Evolutionary conservation across 2,113 vertebrate species (phyloP), one percentile per base, ranked within the genome.

Genomic region (Nerophis lumbriciformis): DNA sequence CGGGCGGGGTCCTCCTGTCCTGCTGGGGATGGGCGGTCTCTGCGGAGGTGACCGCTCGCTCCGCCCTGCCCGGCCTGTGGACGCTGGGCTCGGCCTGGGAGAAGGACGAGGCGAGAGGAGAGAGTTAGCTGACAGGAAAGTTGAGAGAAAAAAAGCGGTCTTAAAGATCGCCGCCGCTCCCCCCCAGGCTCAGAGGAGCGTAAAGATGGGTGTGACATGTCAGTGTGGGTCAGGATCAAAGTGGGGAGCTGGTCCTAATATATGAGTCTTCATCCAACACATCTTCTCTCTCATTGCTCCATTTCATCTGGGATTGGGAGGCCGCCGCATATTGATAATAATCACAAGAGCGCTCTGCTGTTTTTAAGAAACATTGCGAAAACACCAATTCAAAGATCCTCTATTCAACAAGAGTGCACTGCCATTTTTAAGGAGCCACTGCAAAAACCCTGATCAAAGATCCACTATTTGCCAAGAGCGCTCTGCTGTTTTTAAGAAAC

Each of bases 191-290:
- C 68, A 71, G 73, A 3, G 0, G 71, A 76, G 66, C 53, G 63
- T 73, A 79, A 74, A 72, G 80, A 69, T 80, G 80, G 76, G 65
- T 72, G 78, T 71, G 75, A 84, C 76, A 52, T 77, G 82, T 85
- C 85, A 76, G 65, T 70, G 72, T 59, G 70, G 73, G 82, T 85
- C 75, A 79, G 73, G 72, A 85, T 84, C 82, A 82, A 80, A 84
- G 68, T 38, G 58, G 77, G 78, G 76, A 77, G 69, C 78, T 81
- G 69, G 75, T 76, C 61, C 68, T 66, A 64, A 71, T 79, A 76
- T 85, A 60, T 63, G 64, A 62, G 69, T 52, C 37, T 53, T 75
- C 54, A 45, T 56, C 19, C 1, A 50, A 56, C 42, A 9, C 66
- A 70, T 60, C 48, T 66, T 56, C 48, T 15, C 55, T 37, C 61